Evolutionary conservation across 2,797 vertebrate species (phyloP).

Genomic region (Gobionotothen gibberifrons): DNA sequence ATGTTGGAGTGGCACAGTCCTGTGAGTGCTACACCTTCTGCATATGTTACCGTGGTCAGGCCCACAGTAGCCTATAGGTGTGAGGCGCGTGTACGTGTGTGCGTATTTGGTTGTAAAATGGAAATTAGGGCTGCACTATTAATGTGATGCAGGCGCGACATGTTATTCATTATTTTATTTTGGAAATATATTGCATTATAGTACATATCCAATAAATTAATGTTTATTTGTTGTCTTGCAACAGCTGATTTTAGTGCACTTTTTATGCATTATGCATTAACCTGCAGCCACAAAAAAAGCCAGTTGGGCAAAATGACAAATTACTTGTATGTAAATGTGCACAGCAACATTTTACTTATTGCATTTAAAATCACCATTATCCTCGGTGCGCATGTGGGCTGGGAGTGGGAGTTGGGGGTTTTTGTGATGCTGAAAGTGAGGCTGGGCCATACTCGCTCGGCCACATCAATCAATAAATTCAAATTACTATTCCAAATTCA

Average conservation of each 20-base stretch:
- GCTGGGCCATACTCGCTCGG: slow-evolving; percentile 83
- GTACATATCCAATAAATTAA: background rate
- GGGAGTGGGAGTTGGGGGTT: slow-evolving; percentile 74
- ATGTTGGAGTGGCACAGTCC: slow-evolving; percentile 53
- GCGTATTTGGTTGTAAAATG: background rate
- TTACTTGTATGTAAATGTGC: slow-evolving; percentile 77
- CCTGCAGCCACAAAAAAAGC: slow-evolving; percentile 47
- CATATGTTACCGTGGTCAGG: slow-evolving; percentile 42
- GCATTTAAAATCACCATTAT: slow-evolving; percentile 85
- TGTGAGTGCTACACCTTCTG: slow-evolving; percentile 40
- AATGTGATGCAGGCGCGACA: slow-evolving; percentile 16
- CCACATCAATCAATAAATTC: slow-evolving; percentile 91
- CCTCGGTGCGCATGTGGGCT: slow-evolving; percentile 75
- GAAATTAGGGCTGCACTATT: background rate
- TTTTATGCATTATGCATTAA: slow-evolving; percentile 17
- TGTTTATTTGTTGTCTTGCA: slow-evolving; percentile 2
- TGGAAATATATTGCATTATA: background rate
- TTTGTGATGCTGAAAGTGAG: slow-evolving; percentile 77
- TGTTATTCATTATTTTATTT: slow-evolving; percentile 5
- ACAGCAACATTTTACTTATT: slow-evolving; percentile 80
- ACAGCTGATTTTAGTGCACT: slow-evolving; percentile 6
- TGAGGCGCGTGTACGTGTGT: background rate
- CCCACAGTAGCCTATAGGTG: slow-evolving; percentile 15
- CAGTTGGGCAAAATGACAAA: slow-evolving; percentile 73
- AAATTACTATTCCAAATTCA: slow-evolving; percentile 95